Conservation (phyloP, 2,797 vertebrate genomes). For the Sebastes steindachneri region DNA sequence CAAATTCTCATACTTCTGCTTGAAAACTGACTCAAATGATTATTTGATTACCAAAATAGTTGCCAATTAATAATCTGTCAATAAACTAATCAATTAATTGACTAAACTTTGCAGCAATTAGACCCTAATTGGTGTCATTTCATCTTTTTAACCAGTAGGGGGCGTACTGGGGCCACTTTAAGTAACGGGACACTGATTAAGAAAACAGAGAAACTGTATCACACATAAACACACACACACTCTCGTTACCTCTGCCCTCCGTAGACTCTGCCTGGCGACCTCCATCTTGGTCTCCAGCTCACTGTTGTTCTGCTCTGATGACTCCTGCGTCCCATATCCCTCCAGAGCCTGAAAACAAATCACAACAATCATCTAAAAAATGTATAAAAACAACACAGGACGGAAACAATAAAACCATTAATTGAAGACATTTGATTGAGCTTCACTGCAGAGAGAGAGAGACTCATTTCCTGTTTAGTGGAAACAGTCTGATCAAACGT, state of each 20-base stretch:
- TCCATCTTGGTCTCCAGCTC: slow-evolving; percentile 94
- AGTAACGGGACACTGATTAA: neutral
- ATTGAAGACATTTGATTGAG: neutral
- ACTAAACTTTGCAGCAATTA: fast-evolving
- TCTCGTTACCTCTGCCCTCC: slow-evolving; percentile 90
- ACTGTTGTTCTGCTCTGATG: slow-evolving; percentile 84
- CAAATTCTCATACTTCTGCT: no score
- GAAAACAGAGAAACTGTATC: slow-evolving; percentile 9
- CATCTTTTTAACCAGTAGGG: slow-evolving; percentile 56
- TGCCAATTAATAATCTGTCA: no score
- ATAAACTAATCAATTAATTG: no score
- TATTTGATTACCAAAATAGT: no score
- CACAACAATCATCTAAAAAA: neutral
- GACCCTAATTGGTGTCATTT: neutral
- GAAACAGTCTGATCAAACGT: neutral
- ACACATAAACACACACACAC: neutral
- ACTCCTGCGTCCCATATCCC: slow-evolving; percentile 87
- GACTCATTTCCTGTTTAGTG: slow-evolving; percentile 43
- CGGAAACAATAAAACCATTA: neutral
- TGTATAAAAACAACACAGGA: neutral
- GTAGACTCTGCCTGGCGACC: slow-evolving; percentile 89
- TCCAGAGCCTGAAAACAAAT: slow-evolving; percentile 84
- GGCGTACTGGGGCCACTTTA: slow-evolving; percentile 26
- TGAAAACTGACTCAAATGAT: no score
- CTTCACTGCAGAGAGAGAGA: neutral